Conservation (phyloP, 2,113 vertebrate species). For the Dipodomys ordii region DNA sequence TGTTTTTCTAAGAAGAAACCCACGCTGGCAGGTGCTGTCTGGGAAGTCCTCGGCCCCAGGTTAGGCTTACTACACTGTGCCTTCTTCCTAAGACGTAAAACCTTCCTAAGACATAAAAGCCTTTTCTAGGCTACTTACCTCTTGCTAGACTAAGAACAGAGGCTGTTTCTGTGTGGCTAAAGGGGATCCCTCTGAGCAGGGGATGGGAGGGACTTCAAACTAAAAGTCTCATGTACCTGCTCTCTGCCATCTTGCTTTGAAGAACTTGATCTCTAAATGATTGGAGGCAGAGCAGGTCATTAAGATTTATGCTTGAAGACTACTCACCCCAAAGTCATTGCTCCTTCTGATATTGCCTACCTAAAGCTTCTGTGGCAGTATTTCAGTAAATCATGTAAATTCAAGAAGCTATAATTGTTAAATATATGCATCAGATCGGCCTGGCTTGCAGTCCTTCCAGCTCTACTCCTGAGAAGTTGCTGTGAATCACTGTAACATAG, state of each 20-base stretch:
- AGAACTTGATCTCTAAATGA: constrained; percentile 25
- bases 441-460: not conserved
- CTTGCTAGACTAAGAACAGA: not conserved
- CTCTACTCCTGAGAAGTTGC: not conserved
- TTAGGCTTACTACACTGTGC: not conserved
- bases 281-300: not conserved
- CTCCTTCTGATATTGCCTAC: not conserved
- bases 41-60: not conserved
- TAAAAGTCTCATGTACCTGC: not conserved
- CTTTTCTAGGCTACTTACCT: not conserved
- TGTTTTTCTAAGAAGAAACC: not conserved
- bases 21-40: not conserved
- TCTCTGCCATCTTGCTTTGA: not conserved
- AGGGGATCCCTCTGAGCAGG: not conserved
- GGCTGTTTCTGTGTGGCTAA: not conserved
- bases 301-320: not conserved
- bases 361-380: not conserved
- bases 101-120: not conserved
- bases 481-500: not conserved
- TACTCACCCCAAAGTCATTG: not conserved
- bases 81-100: not conserved
- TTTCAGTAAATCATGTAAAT: not conserved
- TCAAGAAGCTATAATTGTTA: not conserved
- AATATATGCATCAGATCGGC: not conserved
- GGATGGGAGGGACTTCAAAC: not conserved